A percentile compares a stretch with the other conserved stretches of the same genome.
Evolutionary conservation across 2,797 vertebrate genomes (phyloP).

Genomic region (Acanthopagrus latus): DNA sequence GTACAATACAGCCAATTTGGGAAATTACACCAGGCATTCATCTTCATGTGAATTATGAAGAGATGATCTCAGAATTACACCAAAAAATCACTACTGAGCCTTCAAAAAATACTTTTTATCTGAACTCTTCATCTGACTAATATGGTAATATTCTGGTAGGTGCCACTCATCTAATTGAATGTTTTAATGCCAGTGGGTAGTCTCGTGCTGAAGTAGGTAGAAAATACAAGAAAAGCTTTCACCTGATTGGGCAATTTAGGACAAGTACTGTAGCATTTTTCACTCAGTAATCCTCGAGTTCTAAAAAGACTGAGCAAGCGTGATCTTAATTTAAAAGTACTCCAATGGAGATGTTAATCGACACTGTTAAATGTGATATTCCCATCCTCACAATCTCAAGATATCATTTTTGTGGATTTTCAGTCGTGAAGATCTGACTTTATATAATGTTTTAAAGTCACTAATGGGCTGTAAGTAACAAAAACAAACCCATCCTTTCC

Average conservation of each 20-base stretch:
- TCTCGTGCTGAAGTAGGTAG: background rate
- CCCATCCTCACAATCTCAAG: background rate
- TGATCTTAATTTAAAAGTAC: background rate
- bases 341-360: background rate
- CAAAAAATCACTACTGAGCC: background rate
- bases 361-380: background rate
- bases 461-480: background rate
- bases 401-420: background rate
- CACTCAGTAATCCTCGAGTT: background rate
- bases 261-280: background rate
- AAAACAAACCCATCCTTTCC: no score
- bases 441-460: background rate
- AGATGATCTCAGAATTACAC: background rate
- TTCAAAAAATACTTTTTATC: background rate
- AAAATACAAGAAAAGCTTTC: background rate
- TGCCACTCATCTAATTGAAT: background rate
- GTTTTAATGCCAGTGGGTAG: background rate
- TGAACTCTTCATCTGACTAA: background rate
- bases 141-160: background rate
- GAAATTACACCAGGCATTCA: conserved; percentile 5
- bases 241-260: background rate
- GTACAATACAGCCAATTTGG: background rate
- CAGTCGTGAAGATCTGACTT: background rate
- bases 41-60: conserved; percentile 6
- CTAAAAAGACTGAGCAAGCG: background rate